These are phyloP conservation scores for Paracyclopina nana DNA, from an alignment of 1,140 invertebrate genomes.

Conservation along the genomic window DNA sequence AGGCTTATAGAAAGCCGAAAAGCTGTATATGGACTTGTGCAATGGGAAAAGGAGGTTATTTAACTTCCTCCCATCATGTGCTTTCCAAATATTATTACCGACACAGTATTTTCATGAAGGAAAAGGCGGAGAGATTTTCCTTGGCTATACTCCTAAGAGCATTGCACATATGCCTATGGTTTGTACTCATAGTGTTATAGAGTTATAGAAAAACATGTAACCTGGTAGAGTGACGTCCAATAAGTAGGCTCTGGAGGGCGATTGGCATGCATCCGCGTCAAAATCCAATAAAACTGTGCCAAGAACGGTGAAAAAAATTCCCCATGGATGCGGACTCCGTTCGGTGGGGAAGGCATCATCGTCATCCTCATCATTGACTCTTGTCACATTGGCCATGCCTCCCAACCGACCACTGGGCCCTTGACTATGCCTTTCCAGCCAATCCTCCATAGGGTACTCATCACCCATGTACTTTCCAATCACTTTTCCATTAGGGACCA, in stretches of 20 bases:
- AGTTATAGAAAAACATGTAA: too few species aligned
- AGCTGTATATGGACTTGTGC: too few species aligned
- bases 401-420: not conserved
- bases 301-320: conserved; percentile 71
- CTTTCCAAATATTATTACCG: too few species aligned
- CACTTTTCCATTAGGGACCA: conserved; percentile 73
- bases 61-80: too few species aligned
- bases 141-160: too few species aligned
- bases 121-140: too few species aligned
- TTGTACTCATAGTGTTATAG: too few species aligned
- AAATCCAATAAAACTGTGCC: conserved; percentile 86
- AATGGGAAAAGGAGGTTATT: too few species aligned
- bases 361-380: not conserved
- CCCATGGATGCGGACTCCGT: conserved; percentile 45
- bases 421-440: not conserved
- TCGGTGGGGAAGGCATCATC: not conserved
- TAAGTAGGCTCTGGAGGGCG: conserved; percentile 72
- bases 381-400: not conserved
- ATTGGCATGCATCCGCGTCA: conserved; percentile 87
- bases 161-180: too few species aligned
- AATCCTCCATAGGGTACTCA: conserved; percentile 17
- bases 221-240: conserved; percentile 74
- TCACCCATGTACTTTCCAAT: conserved; percentile 64
- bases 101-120: too few species aligned
- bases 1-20: too few species aligned